Conservation (phyloP, 2,113 vertebrate species). For the Marmota monax region DNA sequence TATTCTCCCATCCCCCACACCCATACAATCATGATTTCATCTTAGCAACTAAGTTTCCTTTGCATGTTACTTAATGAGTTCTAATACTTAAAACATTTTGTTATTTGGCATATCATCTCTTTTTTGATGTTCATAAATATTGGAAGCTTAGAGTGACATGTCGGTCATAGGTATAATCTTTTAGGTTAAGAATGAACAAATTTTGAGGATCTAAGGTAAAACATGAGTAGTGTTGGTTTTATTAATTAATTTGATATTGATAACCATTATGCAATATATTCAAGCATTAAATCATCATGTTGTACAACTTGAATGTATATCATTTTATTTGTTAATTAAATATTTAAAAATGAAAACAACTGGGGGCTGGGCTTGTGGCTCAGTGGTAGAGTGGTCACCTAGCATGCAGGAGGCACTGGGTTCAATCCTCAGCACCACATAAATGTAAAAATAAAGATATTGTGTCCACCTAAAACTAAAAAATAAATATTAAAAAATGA, state of each 20-base stretch:
- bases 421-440: too few relatives aligned
- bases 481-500: background rate
- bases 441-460: too few relatives aligned
- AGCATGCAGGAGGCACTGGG: too few relatives aligned
- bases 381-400: too few relatives aligned
- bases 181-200: background rate
- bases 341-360: background rate
- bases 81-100: background rate
- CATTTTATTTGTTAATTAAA: background rate
- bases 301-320: background rate
- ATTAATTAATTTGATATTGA: background rate
- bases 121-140: conserved; percentile 50
- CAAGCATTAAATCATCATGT: background rate
- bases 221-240: background rate
- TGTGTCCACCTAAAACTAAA: too few relatives aligned
- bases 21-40: conserved; percentile 23
- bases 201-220: background rate
- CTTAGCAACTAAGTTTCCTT: background rate
- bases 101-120: conserved; percentile 34
- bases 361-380: too few relatives aligned
- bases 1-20: background rate
- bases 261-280: background rate
- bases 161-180: background rate
- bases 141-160: background rate
- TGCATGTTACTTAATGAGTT: conserved; percentile 14